Evolutionary conservation across 2,113 vertebrate genomes (phyloP).

Genomic region (Phalacrocorax carbo): DNA sequence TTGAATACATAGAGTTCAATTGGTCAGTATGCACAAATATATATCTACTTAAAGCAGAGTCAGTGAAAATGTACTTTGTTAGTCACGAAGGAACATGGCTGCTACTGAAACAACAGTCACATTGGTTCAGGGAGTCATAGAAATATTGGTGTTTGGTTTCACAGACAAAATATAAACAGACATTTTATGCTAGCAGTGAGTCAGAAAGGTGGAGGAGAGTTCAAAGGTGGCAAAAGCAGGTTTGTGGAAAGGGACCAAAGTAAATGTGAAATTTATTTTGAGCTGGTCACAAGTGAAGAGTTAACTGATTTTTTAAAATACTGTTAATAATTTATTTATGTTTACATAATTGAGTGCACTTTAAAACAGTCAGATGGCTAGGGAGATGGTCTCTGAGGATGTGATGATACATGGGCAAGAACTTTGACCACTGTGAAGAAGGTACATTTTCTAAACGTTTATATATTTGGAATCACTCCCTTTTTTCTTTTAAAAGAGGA

Average conservation of each 20-base stretch:
- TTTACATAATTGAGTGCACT: neutral
- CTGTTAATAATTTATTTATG: neutral
- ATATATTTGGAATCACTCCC: fast-evolving
- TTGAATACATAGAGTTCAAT: neutral
- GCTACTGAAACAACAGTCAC: neutral
- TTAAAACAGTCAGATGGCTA: neutral
- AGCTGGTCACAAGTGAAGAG: neutral
- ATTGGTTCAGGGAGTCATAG: neutral
- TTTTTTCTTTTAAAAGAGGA: neutral
- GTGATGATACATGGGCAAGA: neutral
- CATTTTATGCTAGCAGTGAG: neutral
- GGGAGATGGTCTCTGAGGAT: neutral
- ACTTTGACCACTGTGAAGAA: neutral
- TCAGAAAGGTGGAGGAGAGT: neutral
- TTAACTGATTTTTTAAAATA: neutral
- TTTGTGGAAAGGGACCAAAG: neutral
- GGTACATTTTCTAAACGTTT: neutral
- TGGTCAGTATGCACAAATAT: neutral
- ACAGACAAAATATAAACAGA: neutral
- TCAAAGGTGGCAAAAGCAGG: neutral
- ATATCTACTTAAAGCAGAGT: neutral
- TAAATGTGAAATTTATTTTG: neutral
- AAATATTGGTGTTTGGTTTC: neutral
- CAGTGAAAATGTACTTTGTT: neutral
- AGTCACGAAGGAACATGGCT: neutral